Conservation (phyloP, 2,797 vertebrate species). For the Tympanoctomys barrerae region DNA sequence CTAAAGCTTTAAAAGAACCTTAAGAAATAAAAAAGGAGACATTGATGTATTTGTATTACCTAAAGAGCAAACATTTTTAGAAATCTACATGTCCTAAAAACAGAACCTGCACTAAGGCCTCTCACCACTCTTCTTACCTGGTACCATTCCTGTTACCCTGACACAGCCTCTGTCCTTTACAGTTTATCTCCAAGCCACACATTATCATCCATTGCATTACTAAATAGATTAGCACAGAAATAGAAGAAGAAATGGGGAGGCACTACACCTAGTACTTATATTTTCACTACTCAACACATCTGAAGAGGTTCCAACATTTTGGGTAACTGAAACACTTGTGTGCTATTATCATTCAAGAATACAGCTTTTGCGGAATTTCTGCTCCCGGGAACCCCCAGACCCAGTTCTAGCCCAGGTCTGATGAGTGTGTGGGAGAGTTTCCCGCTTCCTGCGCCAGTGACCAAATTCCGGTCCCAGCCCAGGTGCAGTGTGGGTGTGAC, state of each 20-base stretch:
- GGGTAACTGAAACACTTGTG: background rate
- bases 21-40: conserved; percentile 20
- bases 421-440: no score
- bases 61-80: background rate
- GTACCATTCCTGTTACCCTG: background rate
- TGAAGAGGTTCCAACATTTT: background rate
- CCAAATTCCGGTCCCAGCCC: no score
- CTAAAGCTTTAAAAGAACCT: background rate
- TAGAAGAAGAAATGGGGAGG: background rate
- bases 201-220: background rate
- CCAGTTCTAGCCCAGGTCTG: no score
- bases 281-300: background rate
- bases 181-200: background rate
- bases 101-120: background rate
- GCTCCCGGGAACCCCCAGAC: no score
- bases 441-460: no score
- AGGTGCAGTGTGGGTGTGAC: no score
- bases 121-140: background rate
- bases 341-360: background rate
- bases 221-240: background rate
- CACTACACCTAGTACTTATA: background rate
- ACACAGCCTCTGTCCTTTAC: background rate
- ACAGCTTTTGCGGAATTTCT: background rate
- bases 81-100: background rate
- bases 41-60: background rate